Conservation (phyloP, 1,140 invertebrate genomes). For the Diuraphis noxia region DNA sequence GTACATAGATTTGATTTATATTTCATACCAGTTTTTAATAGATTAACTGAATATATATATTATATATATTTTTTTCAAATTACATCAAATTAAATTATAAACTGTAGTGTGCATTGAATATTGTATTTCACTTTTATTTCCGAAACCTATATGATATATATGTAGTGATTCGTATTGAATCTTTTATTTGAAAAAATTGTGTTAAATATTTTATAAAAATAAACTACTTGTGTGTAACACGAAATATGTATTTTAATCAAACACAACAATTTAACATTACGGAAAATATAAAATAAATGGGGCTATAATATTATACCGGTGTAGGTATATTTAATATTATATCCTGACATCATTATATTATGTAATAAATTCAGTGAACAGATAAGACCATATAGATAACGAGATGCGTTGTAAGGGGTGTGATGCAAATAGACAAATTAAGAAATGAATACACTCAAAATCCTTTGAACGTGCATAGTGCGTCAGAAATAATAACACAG, state of each 20-base stretch:
- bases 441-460: conserved; percentile 9
- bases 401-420: background rate
- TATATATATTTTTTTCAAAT: background rate
- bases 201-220: background rate
- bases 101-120: background rate
- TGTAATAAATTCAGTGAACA: background rate
- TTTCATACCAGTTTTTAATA: background rate
- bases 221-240: background rate
- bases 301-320: background rate
- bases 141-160: background rate
- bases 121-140: background rate
- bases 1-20: background rate
- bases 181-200: background rate
- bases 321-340: background rate
- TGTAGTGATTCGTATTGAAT: background rate
- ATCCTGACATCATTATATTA: background rate
- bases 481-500: background rate
- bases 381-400: background rate
- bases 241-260: background rate
- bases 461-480: background rate
- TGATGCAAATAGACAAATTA: background rate
- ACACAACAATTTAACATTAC: too few species aligned
- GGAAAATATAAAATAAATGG: background rate
- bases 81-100: background rate
- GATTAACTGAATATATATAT: background rate